Conservation (phyloP, 2,888 invertebrate species). For the Diarsia mendica region DNA sequence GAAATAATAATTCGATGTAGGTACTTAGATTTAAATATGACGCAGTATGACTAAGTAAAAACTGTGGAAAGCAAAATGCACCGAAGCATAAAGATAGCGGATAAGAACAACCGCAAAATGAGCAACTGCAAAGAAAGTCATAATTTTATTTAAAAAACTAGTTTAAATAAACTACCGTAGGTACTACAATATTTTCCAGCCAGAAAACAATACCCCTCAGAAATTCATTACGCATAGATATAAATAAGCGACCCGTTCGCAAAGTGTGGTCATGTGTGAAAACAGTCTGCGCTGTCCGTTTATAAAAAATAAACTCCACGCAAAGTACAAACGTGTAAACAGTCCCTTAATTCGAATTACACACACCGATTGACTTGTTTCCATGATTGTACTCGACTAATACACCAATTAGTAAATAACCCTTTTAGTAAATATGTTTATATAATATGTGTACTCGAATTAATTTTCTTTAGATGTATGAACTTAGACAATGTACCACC, state of each 20-base stretch:
- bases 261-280: constrained; percentile 86
- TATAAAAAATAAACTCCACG: constrained; percentile 78
- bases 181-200: constrained; percentile 25
- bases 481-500: constrained; percentile 80
- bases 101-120: constrained; percentile 10
- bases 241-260: constrained; percentile 70
- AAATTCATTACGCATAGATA: constrained; percentile 61
- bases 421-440: constrained; percentile 81
- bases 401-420: constrained; percentile 87
- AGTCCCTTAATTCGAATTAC: constrained; percentile 88
- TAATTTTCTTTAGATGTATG: constrained; percentile 79
- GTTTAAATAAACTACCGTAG: background rate
- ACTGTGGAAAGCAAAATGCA: background rate
- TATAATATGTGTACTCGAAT: constrained; percentile 77
- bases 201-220: constrained; percentile 29
- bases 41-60: background rate
- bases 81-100: constrained; percentile 24
- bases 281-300: constrained; percentile 80
- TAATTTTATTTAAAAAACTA: constrained; percentile 2
- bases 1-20: background rate
- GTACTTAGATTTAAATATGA: background rate
- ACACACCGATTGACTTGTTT: constrained; percentile 87
- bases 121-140: background rate
- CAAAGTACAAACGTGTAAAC: constrained; percentile 84
- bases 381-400: constrained; percentile 81